Base-by-base conservation (phyloP, 1,140 invertebrate genomes). In the Drosophila ogumai region DNA sequence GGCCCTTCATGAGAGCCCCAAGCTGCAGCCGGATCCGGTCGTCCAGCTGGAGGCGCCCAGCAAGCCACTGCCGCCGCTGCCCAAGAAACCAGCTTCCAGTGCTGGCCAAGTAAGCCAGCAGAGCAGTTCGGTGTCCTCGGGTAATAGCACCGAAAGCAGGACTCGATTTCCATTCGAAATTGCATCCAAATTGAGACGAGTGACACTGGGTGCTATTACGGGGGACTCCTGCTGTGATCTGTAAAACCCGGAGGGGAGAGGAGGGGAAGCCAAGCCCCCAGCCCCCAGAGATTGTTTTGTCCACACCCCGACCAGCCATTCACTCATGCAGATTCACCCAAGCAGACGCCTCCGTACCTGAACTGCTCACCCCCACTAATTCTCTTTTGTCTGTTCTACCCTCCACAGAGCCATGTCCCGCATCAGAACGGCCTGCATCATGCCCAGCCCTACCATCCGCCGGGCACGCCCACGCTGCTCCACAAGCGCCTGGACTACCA, bases 401-500 rank as follows among this genome's bases (percentile, higher is more conserved):
- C 10, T 55, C 7, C 34, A 36, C 41, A 90, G 87, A 72, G 47
- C 49, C 85, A 75, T 69, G 10, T 86, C 54, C 6, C 69, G 44
- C 87, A 90, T 49, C 87, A 91, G 47, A 73, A 80, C 3, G 91
- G 91, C 10, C 59, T 92, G 63, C 91, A 92, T 50, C 91, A 92
- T 58, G 91, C 91, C 31, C 91, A 92, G 64, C 91, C 91, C 5
- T 92, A 92, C 57, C 88, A 91, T 60, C 65, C 91, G 13, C 91
- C 87, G 13, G 82, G 76, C 7, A 85, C 88, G 22, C 81, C 87
- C 31, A 92, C 90, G 0, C 31, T 92, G 44, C 22, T 86, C 12
- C 87, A 86, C 52, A 92, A 92, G 54, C 86, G 82, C 15, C 68
- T 81, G 34, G 82, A 85, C 17, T 85, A 75, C n/a, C 90, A 50